phyloP scores from a whole-genome alignment of 2,888 invertebrate genomes.

The Tiliacea citrago region DNA sequence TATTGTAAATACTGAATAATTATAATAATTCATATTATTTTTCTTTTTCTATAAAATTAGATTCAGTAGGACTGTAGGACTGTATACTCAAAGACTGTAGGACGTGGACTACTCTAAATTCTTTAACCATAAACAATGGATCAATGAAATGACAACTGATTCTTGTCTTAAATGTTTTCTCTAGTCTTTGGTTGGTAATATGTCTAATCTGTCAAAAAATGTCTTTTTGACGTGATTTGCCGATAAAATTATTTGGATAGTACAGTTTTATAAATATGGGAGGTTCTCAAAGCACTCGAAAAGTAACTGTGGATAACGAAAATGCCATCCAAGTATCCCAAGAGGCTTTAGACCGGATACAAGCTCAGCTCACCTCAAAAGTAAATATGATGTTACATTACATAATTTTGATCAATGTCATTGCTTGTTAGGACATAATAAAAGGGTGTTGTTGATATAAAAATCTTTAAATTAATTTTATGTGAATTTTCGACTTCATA shows the following conservation, averaged over 20 bases:
- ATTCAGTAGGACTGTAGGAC: not conserved
- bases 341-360: conserved; percentile 88
- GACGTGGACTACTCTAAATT: conserved; percentile 2
- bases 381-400: conserved; percentile 87
- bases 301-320: conserved; percentile 88
- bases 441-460: conserved; percentile 58
- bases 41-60: not conserved
- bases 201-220: conserved; percentile 78
- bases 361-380: conserved; percentile 83
- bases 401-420: conserved; percentile 90
- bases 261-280: conserved; percentile 89
- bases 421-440: conserved; percentile 75
- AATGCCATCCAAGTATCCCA: conserved; percentile 89
- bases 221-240: conserved; percentile 86
- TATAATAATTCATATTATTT: not conserved
- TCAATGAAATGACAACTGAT: conserved; percentile 25
- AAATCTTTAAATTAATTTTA: conserved; percentile 16
- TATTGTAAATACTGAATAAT: not conserved
- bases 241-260: conserved; percentile 81
- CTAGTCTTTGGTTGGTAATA: conserved; percentile 52
- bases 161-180: conserved; percentile 10
- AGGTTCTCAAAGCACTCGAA: conserved; percentile 90
- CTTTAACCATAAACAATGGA: conserved; percentile 43
- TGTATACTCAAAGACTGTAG: no score
- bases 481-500: conserved; percentile 10